Evolutionary conservation across 1,140 invertebrate species (phyloP), one percentile per base, ranked within the genome.

Genomic region (Pseudobourletiella spinata): DNA sequence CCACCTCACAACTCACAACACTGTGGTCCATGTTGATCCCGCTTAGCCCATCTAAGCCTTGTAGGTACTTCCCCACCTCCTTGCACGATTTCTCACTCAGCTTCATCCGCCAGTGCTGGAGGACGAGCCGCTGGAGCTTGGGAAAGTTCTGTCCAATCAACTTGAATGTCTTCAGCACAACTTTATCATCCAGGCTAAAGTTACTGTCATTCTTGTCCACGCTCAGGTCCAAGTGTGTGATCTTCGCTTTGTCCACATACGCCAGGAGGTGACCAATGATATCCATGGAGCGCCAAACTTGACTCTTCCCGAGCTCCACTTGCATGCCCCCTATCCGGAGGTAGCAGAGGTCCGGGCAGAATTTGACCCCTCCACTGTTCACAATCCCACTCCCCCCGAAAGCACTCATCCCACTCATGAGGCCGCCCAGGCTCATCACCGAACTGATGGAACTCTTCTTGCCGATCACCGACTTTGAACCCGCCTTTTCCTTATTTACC

Each of bases 221-320:
- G 58, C 64, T 66, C 2, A 69, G 58, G 39, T 69, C 67, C 26
- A 69, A 43, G 52, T 69, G 61, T 6, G 67, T 69, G n/a, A 69
- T 58, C 58, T 69, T 69, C n/a, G 58, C 54, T 59, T 62, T 63
- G 43, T 66, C 64, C 18, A 63, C 25, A 35, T 35, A 55, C n/a
- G 66, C 59, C 15, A 64, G 39, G n/a, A 69, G 39, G 11, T 65
- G 48, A 16, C 43, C 25, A 1, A 65, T 35, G 35, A 69, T 64
- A 26, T 69, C 67, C 24, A 52, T 51, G 28, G 51, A 57, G 55
- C 59, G 52, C 64, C 64, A 66, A 15, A 57, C 46, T 54, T 63
- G 54, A 39, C 32, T 59, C 24, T 69, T 66, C n/a, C 61, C 32
- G n/a, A 64, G 35, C 44, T 69, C 61, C 11, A 69, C 25, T 20